These are phyloP conservation scores for Hyaena hyaena DNA, from an alignment of 2,113 vertebrate species.

Conservation along the genomic window DNA sequence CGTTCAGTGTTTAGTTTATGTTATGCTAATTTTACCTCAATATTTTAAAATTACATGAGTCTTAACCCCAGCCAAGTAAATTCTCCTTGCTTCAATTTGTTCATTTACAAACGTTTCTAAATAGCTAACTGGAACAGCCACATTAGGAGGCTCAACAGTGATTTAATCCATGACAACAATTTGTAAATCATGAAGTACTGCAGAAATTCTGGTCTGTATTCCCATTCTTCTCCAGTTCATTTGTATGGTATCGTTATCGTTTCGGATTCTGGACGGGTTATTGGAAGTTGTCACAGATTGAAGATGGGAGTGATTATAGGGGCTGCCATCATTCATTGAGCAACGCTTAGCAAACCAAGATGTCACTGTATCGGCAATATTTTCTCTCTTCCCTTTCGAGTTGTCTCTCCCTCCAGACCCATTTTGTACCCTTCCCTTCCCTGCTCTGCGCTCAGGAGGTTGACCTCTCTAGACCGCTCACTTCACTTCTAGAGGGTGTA, in stretches of 20 bases:
- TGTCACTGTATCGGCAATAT: fast-evolving
- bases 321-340: background rate
- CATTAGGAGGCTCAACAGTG: background rate
- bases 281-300: background rate
- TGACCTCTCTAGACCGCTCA: background rate
- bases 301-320: fast-evolving
- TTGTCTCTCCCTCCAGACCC: fast-evolving
- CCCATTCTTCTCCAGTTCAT: fast-evolving
- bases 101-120: background rate
- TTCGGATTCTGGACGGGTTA: background rate
- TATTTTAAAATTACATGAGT: background rate
- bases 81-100: background rate
- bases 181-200: background rate
- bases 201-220: fast-evolving
- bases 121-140: background rate
- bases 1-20: background rate
- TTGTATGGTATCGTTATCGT: fast-evolving
- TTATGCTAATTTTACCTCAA: background rate
- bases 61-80: background rate
- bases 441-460: background rate
- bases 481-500: too few relatives aligned
- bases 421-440: background rate
- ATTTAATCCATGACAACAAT: background rate
- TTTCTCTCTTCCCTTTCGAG: background rate
- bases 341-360: background rate